Conservation (phyloP, 2,113 vertebrate genomes). For the Carollia perspicillata region DNA sequence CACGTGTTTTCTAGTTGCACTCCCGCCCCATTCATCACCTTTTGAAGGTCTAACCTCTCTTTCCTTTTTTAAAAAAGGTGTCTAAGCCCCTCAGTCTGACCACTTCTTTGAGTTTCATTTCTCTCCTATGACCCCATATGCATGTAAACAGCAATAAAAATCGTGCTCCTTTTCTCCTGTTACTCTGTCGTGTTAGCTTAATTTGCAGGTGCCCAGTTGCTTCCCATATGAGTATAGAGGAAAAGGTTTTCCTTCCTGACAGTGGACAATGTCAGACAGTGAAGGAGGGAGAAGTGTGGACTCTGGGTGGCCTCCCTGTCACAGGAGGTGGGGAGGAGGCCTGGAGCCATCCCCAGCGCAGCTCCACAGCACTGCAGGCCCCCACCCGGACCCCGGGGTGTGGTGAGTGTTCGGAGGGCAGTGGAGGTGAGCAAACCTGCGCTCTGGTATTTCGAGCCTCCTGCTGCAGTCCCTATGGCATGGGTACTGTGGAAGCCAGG, state of each 20-base stretch:
- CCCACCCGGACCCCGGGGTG: rapidly evolving
- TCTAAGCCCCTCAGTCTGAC: neutral
- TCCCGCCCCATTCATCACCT: neutral
- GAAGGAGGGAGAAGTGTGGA: neutral
- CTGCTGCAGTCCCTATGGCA: rapidly evolving
- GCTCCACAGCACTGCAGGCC: rapidly evolving
- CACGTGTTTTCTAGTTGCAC: neutral
- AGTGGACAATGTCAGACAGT: too few relatives aligned
- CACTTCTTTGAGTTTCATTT: neutral
- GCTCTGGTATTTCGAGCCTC: neutral
- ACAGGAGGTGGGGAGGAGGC: neutral
- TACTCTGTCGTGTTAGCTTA: neutral
- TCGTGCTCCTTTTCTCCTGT: neutral
- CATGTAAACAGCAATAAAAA: neutral
- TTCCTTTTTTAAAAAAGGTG: neutral
- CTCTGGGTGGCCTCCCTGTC: neutral
- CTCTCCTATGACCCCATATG: neutral
- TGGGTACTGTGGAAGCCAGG: neutral
- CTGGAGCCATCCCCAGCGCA: neutral
- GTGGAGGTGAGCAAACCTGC: too few relatives aligned
- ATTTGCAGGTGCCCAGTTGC: neutral
- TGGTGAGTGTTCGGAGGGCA: neutral
- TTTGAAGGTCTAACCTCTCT: neutral
- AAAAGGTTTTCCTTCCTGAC: neutral
- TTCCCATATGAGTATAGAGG: neutral